Conservation (phyloP, 2,797 vertebrate genomes). For the Propithecus deckenii region DNA sequence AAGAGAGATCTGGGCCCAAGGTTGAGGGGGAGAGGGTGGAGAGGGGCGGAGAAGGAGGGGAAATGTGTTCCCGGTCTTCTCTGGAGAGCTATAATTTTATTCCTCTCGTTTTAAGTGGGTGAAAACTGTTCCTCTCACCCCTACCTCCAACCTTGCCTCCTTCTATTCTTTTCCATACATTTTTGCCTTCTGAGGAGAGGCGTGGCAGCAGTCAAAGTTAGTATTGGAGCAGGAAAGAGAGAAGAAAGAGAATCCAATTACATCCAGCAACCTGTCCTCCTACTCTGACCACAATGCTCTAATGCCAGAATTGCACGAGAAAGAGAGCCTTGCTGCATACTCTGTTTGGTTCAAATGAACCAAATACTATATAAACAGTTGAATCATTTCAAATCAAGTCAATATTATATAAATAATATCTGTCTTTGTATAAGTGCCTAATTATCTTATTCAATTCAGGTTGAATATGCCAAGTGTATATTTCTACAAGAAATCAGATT, state of each 20-base stretch:
- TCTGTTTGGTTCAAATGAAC: background rate
- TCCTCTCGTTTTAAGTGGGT: slow-evolving; percentile 12
- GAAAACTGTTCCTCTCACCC: background rate
- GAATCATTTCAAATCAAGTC: background rate
- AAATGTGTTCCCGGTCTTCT: background rate
- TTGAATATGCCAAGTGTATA: background rate
- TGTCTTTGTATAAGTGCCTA: background rate
- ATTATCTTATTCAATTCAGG: background rate
- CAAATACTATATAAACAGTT: background rate
- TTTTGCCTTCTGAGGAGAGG: slow-evolving; percentile 35
- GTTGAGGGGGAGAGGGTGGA: background rate
- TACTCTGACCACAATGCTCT: background rate
- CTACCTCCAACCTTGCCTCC: slow-evolving; percentile 7
- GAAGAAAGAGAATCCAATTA: slow-evolving; percentile 23
- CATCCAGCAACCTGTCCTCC: background rate
- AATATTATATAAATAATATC: background rate
- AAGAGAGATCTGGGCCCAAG: background rate
- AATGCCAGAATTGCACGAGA: background rate
- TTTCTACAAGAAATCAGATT: slow-evolving; percentile 46
- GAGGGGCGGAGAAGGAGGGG: slow-evolving; percentile 6
- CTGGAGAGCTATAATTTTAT: slow-evolving; percentile 66
- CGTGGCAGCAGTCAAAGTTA: background rate
- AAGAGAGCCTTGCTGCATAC: background rate
- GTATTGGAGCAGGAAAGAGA: background rate
- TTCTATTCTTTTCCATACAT: background rate